Base-by-base conservation (phyloP, 2,113 vertebrate species). In the Mustela lutreola region DNA sequence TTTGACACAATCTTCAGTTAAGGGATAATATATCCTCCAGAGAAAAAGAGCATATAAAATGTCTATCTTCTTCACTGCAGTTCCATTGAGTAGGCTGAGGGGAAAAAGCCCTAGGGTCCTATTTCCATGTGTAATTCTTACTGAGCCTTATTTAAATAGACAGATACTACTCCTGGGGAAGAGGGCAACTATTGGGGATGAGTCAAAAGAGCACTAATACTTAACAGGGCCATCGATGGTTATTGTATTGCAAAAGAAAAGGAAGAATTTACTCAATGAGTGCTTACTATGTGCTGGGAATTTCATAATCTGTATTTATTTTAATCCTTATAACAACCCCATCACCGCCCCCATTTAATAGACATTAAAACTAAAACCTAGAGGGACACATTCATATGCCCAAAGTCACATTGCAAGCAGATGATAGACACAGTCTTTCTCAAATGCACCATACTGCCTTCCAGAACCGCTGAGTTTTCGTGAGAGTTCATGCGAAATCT, bases 1-100 rank as follows among this genome's bases (percentile, higher is more conserved):
- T 96, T 88, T 93, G 80, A 93, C 65, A 88, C 28, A 58, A 1
- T 79, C 39, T 65, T 89, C 67, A 91, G 28, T 87, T 92, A 93
- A 85, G 82, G 75, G 22, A 85, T 96, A 89, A 93, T 95, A 60
- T 93, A 71, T 97, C 94, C 91, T 93, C 81, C 15, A 96, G 88
- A 93, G 85, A 76, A 58, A 53, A 97, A 60, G 53, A 42, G 18
- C 9, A 39, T 7, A 62, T 94, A 50, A 42, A 84, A 93, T 96
- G 36, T 94, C 58, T 86, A 2, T 80, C 33, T 88, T 89, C 36
- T 62, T 80, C 14, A 76, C 62, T 62, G 80, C 15, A 39, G 11
- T 83, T 89, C 45, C 56, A 24, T 4, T 84, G 92, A 79, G 76
- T 62, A 75, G 84, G 39, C 48, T 76, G 60, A 80, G 5, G 8